A percentile compares a stretch with the other conserved stretches of the same genome.
phyloP scores from a whole-genome alignment of 2,888 invertebrate species.

The Drosophila multiciliata region DNA sequence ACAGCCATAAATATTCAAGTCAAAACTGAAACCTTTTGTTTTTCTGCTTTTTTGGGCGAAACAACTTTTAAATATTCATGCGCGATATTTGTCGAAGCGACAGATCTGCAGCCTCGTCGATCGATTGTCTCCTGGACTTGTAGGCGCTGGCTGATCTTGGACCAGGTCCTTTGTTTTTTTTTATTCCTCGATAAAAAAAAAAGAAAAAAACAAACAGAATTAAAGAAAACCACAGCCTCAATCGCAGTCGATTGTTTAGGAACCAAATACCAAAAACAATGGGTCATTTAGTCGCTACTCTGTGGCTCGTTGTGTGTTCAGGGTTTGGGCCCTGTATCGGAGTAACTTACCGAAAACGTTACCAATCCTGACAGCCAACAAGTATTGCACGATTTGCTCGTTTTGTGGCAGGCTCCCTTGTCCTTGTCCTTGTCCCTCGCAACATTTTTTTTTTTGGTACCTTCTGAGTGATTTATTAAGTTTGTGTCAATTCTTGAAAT shows the following conservation, averaged over 20 bases:
- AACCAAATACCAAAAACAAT: slow-evolving; percentile 68
- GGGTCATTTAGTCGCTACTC: slow-evolving; percentile 69
- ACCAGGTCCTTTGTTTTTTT: slow-evolving; percentile 47
- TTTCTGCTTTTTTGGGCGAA: slow-evolving; percentile 6
- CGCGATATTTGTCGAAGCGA: slow-evolving; percentile 79
- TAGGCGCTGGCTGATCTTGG: slow-evolving; percentile 44
- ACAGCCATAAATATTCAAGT: slow-evolving; percentile 61
- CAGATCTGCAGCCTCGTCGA: slow-evolving; percentile 64
- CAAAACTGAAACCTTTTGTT: slow-evolving; percentile 57
- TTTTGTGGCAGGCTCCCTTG: slow-evolving; percentile 25
- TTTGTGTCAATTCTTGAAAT: slow-evolving; percentile 82
- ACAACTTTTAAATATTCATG: slow-evolving; percentile 77
- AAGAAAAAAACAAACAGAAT: too few species aligned
- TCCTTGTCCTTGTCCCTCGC: slow-evolving; percentile 52
- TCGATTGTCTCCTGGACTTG: slow-evolving; percentile 62
- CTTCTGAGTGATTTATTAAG: slow-evolving; percentile 82
- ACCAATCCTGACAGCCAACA: slow-evolving; percentile 82
- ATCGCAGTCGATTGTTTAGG: slow-evolving; percentile 72
- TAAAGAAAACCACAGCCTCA: slow-evolving; percentile 9
- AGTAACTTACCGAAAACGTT: slow-evolving; percentile 61
- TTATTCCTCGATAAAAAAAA: background rate
- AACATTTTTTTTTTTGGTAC: slow-evolving; percentile 9
- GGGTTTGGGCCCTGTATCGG: slow-evolving; percentile 14
- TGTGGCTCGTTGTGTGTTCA: slow-evolving; percentile 17
- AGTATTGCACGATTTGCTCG: slow-evolving; percentile 77